These are phyloP conservation scores for Gnatocerus cornutus DNA, from an alignment of 2,888 invertebrate genomes.

Conservation along the genomic window DNA sequence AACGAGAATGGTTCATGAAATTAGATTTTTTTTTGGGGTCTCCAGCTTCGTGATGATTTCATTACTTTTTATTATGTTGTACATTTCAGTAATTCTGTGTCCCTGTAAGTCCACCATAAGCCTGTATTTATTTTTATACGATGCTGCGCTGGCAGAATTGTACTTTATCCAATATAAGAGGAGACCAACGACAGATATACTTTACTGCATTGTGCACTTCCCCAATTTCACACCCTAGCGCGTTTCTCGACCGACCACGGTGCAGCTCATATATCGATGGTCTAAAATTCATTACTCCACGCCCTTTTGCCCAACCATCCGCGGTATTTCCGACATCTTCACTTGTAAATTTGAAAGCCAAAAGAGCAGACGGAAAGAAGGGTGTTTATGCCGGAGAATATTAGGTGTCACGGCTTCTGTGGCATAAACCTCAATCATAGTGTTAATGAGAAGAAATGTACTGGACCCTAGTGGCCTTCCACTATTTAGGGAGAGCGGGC, in stretches of 20 bases:
- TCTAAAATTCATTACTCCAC: conserved; percentile 67
- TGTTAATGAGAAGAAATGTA: background rate
- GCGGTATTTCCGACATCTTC: conserved; percentile 46
- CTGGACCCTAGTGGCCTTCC: conserved; percentile 2
- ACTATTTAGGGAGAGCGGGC: background rate
- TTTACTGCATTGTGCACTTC: conserved; percentile 67
- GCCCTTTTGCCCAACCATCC: conserved; percentile 57
- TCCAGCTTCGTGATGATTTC: conserved; percentile 57
- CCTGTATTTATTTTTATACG: conserved; percentile 68
- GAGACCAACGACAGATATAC: conserved; percentile 57
- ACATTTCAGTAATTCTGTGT: conserved; percentile 60
- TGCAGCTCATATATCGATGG: conserved; percentile 69
- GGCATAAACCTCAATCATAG: background rate
- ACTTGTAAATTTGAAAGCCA: background rate
- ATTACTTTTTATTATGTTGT: conserved; percentile 65
- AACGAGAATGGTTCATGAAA: conserved; percentile 50
- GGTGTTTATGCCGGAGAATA: background rate
- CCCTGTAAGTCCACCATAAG: conserved; percentile 64
- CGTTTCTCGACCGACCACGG: conserved; percentile 62
- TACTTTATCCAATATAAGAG: conserved; percentile 62
- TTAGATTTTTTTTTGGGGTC: conserved; percentile 55
- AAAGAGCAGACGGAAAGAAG: background rate
- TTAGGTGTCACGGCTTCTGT: background rate
- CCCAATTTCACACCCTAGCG: conserved; percentile 69
- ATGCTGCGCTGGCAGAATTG: conserved; percentile 64